phyloP scores from a whole-genome alignment of 1,140 invertebrate species.

The Eueides isabella region DNA sequence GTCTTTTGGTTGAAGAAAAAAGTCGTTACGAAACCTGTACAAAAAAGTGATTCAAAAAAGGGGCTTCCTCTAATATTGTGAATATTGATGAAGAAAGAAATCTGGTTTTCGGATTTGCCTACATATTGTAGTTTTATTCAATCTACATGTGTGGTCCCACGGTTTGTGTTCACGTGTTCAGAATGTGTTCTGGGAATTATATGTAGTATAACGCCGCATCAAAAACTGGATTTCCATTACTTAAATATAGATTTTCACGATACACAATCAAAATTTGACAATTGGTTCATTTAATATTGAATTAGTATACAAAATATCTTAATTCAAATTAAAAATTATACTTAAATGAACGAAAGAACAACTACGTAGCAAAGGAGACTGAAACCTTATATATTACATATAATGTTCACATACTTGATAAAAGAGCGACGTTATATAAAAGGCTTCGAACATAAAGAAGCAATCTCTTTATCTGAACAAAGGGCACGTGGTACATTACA shows the following conservation, averaged over 20 bases:
- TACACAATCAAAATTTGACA: conserved; percentile 24
- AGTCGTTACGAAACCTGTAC: conserved; percentile 69
- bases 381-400: background rate
- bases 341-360: background rate
- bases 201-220: conserved; percentile 27
- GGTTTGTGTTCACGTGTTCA: conserved; percentile 58
- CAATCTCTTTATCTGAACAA: conserved; percentile 64
- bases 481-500: conserved; percentile 71
- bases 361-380: background rate
- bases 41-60: conserved; percentile 69
- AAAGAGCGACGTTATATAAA: conserved; percentile 34
- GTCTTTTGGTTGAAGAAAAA: conserved; percentile 72
- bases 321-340: background rate
- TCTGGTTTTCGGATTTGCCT: conserved; percentile 73
- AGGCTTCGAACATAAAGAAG: conserved; percentile 41
- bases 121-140: conserved; percentile 58
- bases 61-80: conserved; percentile 77
- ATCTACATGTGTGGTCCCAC: conserved; percentile 72
- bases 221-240: conserved; percentile 53
- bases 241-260: conserved; percentile 12
- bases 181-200: conserved; percentile 55
- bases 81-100: conserved; percentile 81
- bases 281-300: background rate
- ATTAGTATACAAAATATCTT: background rate
- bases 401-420: conserved; percentile 7